phyloP scores from a whole-genome alignment of 53 echinoderm and acorn worm genomes.

The Patiria pectinifera region DNA sequence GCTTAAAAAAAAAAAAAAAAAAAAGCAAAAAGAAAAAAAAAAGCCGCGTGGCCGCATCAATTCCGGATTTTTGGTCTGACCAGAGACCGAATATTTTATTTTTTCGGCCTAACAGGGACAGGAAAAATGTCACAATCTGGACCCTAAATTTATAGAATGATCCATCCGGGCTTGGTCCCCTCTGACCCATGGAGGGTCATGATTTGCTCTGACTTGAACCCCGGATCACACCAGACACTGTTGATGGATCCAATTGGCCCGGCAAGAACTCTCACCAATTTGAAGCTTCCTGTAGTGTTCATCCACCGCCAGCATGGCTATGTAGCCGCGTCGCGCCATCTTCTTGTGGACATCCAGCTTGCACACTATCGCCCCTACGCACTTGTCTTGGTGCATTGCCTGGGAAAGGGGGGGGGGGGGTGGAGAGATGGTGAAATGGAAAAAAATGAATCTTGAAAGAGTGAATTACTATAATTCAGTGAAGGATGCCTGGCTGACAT shows the following conservation, averaged over 20 bases:
- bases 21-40: no score
- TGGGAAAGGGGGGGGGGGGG: conserved; percentile 25
- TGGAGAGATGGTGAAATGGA: neutral
- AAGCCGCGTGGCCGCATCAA: no score
- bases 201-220: conserved; percentile 6
- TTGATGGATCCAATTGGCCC: conserved; percentile 9
- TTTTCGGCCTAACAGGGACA: no score
- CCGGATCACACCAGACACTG: neutral
- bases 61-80: no score
- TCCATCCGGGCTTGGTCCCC: neutral
- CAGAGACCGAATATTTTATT: no score
- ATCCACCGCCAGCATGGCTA: conserved; percentile 98
- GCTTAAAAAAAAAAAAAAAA: no score
- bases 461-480: neutral
- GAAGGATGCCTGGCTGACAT: neutral
- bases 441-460: neutral
- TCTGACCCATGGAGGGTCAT: neutral
- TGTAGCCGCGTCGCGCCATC: conserved; percentile 94
- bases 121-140: no score
- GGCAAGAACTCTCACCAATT: conserved; percentile 76
- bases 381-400: conserved; percentile 94
- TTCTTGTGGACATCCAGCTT: conserved; percentile 98
- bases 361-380: conserved; percentile 99
- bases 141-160: no score
- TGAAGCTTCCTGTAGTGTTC: conserved; percentile 93